Conservation (phyloP, 2,113 vertebrate species). For the Neogale vison region DNA sequence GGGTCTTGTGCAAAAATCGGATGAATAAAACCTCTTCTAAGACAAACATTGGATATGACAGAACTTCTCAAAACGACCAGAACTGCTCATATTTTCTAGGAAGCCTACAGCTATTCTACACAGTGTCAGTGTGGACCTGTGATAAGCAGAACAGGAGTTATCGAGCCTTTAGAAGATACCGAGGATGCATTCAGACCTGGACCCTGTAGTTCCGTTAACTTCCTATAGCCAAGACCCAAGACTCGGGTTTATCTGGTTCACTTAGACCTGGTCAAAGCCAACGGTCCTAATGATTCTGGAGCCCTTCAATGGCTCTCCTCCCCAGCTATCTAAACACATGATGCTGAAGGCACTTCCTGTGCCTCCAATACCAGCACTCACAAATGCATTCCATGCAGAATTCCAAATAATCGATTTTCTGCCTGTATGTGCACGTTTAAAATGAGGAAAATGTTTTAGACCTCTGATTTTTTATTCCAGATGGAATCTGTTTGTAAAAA, state of each 20-base stretch:
- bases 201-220: background rate
- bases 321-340: background rate
- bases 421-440: conserved; percentile 37
- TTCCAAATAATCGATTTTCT: conserved; percentile 61
- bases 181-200: background rate
- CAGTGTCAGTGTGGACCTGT: background rate
- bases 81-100: background rate
- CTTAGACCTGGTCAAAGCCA: background rate
- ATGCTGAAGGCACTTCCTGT: background rate
- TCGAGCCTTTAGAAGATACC: background rate
- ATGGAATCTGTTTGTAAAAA: conserved; percentile 57
- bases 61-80: background rate
- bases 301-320: background rate
- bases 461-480: conserved; percentile 37
- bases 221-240: background rate
- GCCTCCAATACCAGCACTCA: background rate
- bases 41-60: background rate
- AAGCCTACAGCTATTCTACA: background rate
- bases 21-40: background rate
- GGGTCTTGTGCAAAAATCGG: background rate
- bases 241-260: background rate
- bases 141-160: background rate
- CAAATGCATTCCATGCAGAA: background rate
- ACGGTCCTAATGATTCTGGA: background rate
- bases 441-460: conserved; percentile 36